phyloP scores from a whole-genome alignment of 2,797 vertebrate species.

The Pempheris klunzingeri region DNA sequence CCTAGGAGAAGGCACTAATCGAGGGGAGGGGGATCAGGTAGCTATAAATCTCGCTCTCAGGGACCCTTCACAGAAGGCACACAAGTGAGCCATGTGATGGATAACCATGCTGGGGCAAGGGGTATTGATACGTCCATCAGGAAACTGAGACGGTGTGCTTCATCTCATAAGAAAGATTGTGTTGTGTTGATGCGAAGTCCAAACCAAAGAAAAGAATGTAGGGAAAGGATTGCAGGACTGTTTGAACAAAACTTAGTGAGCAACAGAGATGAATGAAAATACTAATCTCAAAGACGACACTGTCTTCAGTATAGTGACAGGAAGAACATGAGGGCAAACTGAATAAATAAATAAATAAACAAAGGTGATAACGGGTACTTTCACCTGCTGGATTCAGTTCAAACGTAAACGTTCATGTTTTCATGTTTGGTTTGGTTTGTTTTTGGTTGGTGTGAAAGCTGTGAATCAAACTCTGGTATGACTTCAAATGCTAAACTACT shows the following conservation, averaged over 20 bases:
- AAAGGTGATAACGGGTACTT: background rate
- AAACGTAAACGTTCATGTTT: background rate
- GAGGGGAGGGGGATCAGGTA: conserved; percentile 32
- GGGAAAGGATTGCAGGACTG: background rate
- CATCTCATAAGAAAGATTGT: conserved; percentile 54
- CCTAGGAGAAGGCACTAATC: conserved; percentile 47
- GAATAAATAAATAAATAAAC: too few species aligned
- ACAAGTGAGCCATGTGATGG: conserved; percentile 55
- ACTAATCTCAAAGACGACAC: background rate
- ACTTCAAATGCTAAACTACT: background rate
- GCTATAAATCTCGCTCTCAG: conserved; percentile 72
- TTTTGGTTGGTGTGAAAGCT: background rate
- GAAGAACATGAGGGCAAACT: background rate
- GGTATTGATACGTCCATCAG: conserved; percentile 70
- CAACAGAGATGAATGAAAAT: background rate
- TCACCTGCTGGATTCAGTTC: background rate
- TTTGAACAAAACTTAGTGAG: conserved; percentile 1
- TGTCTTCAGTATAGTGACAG: background rate
- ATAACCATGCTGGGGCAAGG: conserved; percentile 57
- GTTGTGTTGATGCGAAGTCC: conserved; percentile 4
- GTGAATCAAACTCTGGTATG: background rate
- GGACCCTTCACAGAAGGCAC: conserved; percentile 62
- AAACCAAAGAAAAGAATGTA: background rate
- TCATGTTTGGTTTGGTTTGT: background rate
- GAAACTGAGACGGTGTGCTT: conserved; percentile 42